Evolutionary conservation across 2,797 vertebrate species (phyloP), one percentile per base, ranked within the genome.

Genomic region (Lagocephalus sceleratus): DNA sequence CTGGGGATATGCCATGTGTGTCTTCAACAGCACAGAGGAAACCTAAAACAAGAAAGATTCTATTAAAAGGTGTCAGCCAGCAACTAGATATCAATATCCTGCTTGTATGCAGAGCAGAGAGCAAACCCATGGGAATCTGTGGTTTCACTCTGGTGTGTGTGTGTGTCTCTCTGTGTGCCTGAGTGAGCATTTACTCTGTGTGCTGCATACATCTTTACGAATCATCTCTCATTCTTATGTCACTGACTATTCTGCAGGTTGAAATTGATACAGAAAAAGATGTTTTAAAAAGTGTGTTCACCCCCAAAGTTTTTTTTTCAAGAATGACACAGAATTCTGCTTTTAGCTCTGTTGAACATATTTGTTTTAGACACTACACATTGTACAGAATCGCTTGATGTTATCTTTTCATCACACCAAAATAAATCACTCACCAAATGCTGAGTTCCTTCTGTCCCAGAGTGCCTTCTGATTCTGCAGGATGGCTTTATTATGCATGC

Each of bases 1-100:
- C 32, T 14, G 3, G 61, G 70, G 70, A 78, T 41, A 32, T 54
- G 67, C 66, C 74, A 45, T 82, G 78, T 74, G 75, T 64, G 52
- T 77, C 80, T 75, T 78, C 73, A 83, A 81, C 71, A 60, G 66
- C 73, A 63, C 63, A 72, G 68, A 68, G 74, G 85, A 86, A 89
- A 88, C 82, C 81, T 74, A 84, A 84, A 86, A 84, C 85, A 87
- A 87, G 83, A 80, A 73, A 61, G 84, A 80, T 84, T 90, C 85
- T 89, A 87, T 88, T 86, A 85, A 89, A 89, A 90, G 87, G 85
- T 90, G 87, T 90, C 83, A 87, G 86, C 78, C 82, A 79, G 82
- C 85, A 85, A 86, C 83, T 74, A 86, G 85, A 89, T 89, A 89
- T 89, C 87, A 86, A 88, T 88, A 87, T 84, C 78, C 81, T 83